Percentiles rank a stretch among this genome's conserved stretches.
These are phyloP conservation scores for Falcunculus frontatus DNA, from an alignment of 2,113 vertebrate species.

Conservation along the genomic window DNA sequence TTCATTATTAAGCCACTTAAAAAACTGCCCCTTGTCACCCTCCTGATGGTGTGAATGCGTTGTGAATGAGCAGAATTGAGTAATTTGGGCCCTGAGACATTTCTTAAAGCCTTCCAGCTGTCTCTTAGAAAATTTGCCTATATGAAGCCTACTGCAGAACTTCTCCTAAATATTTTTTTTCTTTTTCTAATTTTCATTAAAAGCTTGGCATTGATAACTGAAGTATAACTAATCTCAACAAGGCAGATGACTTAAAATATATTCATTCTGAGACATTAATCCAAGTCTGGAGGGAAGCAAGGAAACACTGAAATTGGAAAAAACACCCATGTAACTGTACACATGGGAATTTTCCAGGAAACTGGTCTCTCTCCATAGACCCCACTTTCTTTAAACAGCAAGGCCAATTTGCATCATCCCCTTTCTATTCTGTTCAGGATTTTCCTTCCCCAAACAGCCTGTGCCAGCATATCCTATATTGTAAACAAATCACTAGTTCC, in stretches of 20 bases:
- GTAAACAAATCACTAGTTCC: neutral
- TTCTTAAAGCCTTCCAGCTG: neutral
- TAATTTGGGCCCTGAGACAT: neutral
- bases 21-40: neutral
- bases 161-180: neutral
- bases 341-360: neutral
- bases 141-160: neutral
- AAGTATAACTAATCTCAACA: neutral
- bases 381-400: neutral
- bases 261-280: neutral
- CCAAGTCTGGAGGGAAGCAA: neutral
- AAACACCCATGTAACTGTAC: neutral
- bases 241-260: neutral
- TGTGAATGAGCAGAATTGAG: neutral
- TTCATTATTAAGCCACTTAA: neutral
- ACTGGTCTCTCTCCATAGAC: neutral
- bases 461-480: neutral
- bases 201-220: neutral
- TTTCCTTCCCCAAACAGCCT: neutral
- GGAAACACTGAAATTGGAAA: neutral
- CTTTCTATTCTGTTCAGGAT: neutral
- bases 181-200: neutral
- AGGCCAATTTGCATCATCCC: neutral
- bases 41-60: neutral
- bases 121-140: neutral